Conservation (phyloP, 2,888 invertebrate species). For the Cynaeus angustus region DNA sequence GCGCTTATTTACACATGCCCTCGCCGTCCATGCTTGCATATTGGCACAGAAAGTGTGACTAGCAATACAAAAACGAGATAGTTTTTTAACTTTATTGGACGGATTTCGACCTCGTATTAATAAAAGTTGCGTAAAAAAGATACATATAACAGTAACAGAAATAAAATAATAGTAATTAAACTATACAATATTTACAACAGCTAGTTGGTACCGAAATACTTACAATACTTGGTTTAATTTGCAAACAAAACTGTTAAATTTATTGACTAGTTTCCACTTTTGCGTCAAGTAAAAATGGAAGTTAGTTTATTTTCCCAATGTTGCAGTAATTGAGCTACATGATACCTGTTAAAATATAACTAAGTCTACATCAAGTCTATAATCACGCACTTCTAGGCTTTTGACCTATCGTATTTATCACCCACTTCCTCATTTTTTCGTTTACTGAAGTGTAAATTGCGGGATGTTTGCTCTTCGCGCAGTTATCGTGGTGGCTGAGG, state of each 20-base stretch:
- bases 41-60: conserved; percentile 53
- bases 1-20: conserved; percentile 10
- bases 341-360: conserved; percentile 22
- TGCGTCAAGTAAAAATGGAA: conserved; percentile 37
- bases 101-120: conserved; percentile 36
- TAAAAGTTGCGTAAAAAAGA: conserved; percentile 30
- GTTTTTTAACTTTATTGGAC: conserved; percentile 38
- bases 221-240: background rate
- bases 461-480: conserved; percentile 75
- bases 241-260: conserved; percentile 21
- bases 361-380: conserved; percentile 34
- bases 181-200: conserved; percentile 52
- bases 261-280: conserved; percentile 47
- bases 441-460: conserved; percentile 74
- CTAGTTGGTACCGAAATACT: conserved; percentile 24
- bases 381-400: conserved; percentile 42
- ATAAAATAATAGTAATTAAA: conserved; percentile 43
- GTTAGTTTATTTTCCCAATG: conserved; percentile 19
- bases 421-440: conserved; percentile 69
- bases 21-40: conserved; percentile 48
- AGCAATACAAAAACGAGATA: conserved; percentile 42
- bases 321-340: conserved; percentile 46
- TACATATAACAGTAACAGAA: conserved; percentile 41
- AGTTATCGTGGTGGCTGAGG: conserved; percentile 76
- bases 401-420: conserved; percentile 69